A percentile compares a stretch with the other conserved stretches of the same genome.
phyloP scores from a whole-genome alignment of 2,113 vertebrate genomes.

The Leucopternis melanops region DNA sequence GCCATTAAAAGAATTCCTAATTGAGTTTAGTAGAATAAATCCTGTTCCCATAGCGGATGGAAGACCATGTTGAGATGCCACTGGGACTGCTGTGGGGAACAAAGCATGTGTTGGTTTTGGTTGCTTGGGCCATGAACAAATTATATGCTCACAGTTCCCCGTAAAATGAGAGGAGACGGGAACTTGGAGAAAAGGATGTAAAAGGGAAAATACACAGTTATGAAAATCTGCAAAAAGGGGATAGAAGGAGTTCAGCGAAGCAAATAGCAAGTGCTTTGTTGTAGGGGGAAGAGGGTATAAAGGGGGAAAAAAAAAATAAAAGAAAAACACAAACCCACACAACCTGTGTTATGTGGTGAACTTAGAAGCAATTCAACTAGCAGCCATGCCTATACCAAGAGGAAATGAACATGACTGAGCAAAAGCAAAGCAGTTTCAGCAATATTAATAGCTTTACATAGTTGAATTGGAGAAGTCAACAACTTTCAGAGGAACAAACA shows the following conservation, averaged over 20 bases:
- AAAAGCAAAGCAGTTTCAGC: background rate
- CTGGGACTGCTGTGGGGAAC: background rate
- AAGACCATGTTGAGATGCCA: background rate
- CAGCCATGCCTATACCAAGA: background rate
- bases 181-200: background rate
- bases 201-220: background rate
- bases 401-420: background rate
- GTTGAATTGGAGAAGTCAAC: background rate
- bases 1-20: background rate
- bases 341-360: background rate
- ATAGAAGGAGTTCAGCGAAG: background rate
- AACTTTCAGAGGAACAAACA: background rate
- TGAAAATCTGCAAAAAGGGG: background rate
- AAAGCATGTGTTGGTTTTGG: background rate
- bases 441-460: background rate
- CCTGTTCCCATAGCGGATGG: background rate
- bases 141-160: background rate
- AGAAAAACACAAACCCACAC: accelerated
- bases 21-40: background rate
- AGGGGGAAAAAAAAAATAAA: background rate
- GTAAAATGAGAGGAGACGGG: background rate
- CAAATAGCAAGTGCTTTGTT: background rate
- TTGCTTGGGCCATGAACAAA: background rate
- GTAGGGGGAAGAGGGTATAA: background rate
- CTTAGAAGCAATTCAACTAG: background rate